Percentiles rank a stretch among this genome's conserved stretches.
phyloP scores from a whole-genome alignment of 2,113 vertebrate species.

The Amazona guildingii region DNA sequence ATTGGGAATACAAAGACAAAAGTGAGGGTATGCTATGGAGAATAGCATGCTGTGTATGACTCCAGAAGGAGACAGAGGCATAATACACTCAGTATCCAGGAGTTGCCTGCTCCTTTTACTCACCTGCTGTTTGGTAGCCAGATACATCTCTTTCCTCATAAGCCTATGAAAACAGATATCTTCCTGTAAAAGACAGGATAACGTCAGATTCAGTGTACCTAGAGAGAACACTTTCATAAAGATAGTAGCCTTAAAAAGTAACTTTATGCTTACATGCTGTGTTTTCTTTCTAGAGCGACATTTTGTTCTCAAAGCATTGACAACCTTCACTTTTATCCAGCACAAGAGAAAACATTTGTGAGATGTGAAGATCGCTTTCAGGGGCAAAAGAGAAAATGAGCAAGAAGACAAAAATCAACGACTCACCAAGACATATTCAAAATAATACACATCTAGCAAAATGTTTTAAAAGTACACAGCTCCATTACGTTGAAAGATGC shows the following conservation, averaged over 20 bases:
- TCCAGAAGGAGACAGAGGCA: background rate
- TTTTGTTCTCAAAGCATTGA: conserved; percentile 84
- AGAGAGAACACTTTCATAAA: background rate
- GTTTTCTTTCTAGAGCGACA: conserved; percentile 74
- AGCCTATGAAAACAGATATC: background rate
- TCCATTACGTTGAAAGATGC: background rate
- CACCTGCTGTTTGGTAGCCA: background rate
- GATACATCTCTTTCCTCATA: background rate
- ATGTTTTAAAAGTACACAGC: background rate
- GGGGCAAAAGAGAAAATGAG: conserved; percentile 41
- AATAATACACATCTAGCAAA: background rate
- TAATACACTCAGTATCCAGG: rapidly evolving
- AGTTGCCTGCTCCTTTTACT: background rate
- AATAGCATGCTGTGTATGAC: background rate
- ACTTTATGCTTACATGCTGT: background rate
- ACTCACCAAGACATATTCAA: background rate
- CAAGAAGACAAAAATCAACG: background rate
- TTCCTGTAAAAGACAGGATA: background rate
- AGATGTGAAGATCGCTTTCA: conserved; percentile 75
- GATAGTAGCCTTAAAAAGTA: background rate
- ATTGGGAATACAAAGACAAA: background rate
- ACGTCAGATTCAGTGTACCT: background rate
- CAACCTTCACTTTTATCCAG: conserved; percentile 73
- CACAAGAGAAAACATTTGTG: conserved; percentile 85
- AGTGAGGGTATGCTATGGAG: background rate